These are phyloP conservation scores for Plebejus anna DNA, from an alignment of 2,888 invertebrate genomes.

Conservation along the genomic window DNA sequence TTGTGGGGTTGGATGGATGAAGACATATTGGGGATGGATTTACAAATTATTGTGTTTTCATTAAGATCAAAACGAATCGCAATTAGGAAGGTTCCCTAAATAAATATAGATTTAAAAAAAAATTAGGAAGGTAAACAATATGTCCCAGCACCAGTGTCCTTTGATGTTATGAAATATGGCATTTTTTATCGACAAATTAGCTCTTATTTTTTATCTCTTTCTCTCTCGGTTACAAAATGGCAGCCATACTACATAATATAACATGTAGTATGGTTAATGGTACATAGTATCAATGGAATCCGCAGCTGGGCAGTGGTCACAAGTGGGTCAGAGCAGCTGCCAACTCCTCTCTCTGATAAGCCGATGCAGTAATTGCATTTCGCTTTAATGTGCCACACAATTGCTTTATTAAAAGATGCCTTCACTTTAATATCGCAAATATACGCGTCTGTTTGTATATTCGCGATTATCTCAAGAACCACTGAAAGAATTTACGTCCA, in stretches of 20 bases:
- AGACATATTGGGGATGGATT: too few relatives aligned
- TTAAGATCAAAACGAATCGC: neutral
- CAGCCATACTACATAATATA: neutral
- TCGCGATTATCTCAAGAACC: neutral
- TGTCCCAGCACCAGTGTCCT: too few relatives aligned
- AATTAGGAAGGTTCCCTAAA: too few relatives aligned
- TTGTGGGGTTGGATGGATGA: too few relatives aligned
- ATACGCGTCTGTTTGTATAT: neutral
- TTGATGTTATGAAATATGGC: too few relatives aligned
- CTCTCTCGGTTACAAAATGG: too few relatives aligned
- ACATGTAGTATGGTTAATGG: neutral
- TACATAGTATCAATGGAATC: neutral
- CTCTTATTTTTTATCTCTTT: too few relatives aligned
- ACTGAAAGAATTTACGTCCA: neutral
- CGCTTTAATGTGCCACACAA: neutral
- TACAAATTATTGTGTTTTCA: neutral
- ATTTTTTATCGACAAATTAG: too few relatives aligned
- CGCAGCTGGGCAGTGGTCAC: slow-evolving; percentile 2
- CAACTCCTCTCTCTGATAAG: neutral
- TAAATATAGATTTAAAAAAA: too few relatives aligned
- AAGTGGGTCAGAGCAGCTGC: neutral
- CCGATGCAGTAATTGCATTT: slow-evolving; percentile 14
- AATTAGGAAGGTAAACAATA: too few relatives aligned
- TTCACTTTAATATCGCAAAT: neutral
- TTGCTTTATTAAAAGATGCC: neutral